These are phyloP conservation scores for Aricia artaxerxes DNA, from an alignment of 2,888 invertebrate genomes.

Conservation along the genomic window DNA sequence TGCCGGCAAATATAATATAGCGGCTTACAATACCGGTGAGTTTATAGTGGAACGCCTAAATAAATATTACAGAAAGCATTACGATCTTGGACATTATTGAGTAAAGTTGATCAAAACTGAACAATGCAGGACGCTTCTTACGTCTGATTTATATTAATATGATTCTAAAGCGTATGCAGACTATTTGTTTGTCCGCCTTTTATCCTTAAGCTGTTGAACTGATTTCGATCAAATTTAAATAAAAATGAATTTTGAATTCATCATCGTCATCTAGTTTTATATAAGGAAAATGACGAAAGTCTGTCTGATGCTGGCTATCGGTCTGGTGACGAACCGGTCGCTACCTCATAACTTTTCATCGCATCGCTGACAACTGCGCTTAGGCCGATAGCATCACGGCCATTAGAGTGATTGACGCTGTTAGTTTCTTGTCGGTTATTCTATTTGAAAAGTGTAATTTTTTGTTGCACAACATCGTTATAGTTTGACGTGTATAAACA, in stretches of 20 bases:
- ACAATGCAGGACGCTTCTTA: not conserved
- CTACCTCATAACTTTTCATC: conserved; percentile 67
- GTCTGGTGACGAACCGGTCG: conserved; percentile 39
- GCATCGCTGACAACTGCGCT: conserved; percentile 71
- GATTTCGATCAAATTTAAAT: no score
- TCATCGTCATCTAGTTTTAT: no score
- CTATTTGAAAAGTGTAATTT: conserved; percentile 70
- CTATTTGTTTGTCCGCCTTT: no score
- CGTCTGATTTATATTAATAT: no score
- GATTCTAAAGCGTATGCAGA: no score
- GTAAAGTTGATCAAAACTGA: not conserved
- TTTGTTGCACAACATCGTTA: conserved; percentile 45
- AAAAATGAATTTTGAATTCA: no score
- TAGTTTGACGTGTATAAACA: conserved; percentile 27
- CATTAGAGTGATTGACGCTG: conserved; percentile 78
- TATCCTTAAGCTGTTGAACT: no score
- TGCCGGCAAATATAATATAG: not conserved
- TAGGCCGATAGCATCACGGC: conserved; percentile 72
- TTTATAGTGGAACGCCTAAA: not conserved
- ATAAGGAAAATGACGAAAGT: no score
- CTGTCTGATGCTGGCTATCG: no score
- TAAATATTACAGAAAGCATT: conserved; percentile 18
- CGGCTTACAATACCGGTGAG: conserved; percentile 1
- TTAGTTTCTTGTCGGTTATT: conserved; percentile 76
- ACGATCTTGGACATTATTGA: not conserved